Conservation (phyloP, 2,797 vertebrate genomes). For the Danio albolineatus region DNA sequence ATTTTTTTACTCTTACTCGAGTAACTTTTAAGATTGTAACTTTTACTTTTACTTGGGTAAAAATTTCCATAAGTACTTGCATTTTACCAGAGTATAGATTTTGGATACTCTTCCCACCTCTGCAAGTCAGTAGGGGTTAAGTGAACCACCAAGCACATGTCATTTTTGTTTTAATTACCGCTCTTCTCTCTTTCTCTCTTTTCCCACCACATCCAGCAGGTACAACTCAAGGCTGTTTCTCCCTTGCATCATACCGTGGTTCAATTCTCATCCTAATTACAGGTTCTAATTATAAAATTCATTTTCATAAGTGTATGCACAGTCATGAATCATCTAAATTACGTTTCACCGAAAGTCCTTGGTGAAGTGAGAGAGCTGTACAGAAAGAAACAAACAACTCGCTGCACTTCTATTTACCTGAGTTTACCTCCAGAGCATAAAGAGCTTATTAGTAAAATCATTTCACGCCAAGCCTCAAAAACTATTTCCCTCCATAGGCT, state of each 20-base stretch:
- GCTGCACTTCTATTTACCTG: background rate
- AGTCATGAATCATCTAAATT: conserved; percentile 35
- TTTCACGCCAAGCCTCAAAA: conserved; percentile 1
- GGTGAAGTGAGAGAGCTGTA: conserved; percentile 15
- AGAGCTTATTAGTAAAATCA: background rate
- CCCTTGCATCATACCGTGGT: conserved; percentile 14
- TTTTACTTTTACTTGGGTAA: too few relatives aligned
- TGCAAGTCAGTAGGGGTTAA: background rate
- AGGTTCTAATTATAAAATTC: conserved; percentile 41
- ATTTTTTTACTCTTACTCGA: too few relatives aligned
- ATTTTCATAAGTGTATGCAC: conserved; percentile 36
- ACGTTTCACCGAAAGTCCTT: conserved; percentile 22
- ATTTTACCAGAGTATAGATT: too few relatives aligned
- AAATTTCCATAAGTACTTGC: too few relatives aligned
- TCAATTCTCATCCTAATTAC: conserved; percentile 41
- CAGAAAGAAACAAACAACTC: background rate
- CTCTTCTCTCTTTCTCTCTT: background rate
- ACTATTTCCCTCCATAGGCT: background rate
- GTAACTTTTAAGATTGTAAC: too few relatives aligned
- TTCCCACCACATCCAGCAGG: background rate
- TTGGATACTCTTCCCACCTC: too few relatives aligned
- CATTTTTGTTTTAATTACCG: background rate
- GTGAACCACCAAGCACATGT: background rate
- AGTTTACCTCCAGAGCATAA: conserved; percentile 10
- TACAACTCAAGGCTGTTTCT: conserved; percentile 13